Percentiles rank a stretch among this genome's conserved stretches.
phyloP scores from a whole-genome alignment of 1,140 invertebrate genomes.

The Cydia fagiglandana region DNA sequence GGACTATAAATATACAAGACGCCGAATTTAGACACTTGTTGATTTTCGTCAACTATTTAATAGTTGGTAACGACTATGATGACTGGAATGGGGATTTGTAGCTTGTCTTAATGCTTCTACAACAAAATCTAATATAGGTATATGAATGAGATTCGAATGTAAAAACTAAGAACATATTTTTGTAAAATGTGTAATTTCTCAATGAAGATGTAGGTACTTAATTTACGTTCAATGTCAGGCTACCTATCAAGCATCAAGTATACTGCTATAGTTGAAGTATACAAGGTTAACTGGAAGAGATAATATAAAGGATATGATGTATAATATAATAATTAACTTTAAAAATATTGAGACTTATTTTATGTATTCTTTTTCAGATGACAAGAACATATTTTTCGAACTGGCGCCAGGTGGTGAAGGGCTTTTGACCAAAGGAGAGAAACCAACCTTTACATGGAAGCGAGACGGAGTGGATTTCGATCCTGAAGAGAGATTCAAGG shows the following conservation, averaged over 20 bases:
- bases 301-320: too few relatives aligned
- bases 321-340: too few relatives aligned
- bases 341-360: too few relatives aligned
- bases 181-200: too few relatives aligned
- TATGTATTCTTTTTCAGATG: constrained; percentile 77
- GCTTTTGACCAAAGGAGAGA: constrained; percentile 86
- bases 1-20: constrained; percentile 46
- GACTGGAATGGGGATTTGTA: background rate
- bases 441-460: constrained; percentile 93
- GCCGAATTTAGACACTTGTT: constrained; percentile 41
- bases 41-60: constrained; percentile 14
- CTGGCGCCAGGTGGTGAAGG: constrained; percentile 82
- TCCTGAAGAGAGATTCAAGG: constrained; percentile 96
- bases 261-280: too few relatives aligned
- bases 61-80: background rate
- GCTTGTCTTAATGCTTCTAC: background rate
- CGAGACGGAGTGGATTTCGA: constrained; percentile 94
- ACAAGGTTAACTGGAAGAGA: too few relatives aligned
- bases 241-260: too few relatives aligned
- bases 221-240: too few relatives aligned
- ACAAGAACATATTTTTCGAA: constrained; percentile 90
- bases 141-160: background rate
- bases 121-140: background rate
- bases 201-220: too few relatives aligned
- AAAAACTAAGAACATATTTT: too few relatives aligned